Percentiles rank a stretch among this genome's conserved stretches.
Conservation (phyloP, 2,797 vertebrate species). For the Anas capensis region DNA sequence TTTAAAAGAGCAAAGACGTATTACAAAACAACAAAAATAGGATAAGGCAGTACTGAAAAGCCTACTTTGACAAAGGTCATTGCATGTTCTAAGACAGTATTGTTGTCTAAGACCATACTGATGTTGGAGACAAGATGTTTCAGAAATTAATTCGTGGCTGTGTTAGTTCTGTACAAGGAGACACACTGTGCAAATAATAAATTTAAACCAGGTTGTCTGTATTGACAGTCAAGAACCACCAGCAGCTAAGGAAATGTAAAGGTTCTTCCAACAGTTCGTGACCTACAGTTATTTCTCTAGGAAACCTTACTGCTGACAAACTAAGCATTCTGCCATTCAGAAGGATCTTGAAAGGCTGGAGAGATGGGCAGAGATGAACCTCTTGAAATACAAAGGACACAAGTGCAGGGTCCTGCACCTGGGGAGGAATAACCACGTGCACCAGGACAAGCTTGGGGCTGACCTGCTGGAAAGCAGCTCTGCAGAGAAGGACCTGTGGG, state of each 20-base stretch:
- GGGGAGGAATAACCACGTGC: too few relatives aligned
- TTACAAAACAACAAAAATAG: not conserved
- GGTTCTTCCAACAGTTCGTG: not conserved
- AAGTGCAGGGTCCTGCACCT: too few relatives aligned
- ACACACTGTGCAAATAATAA: slow-evolving; percentile 41
- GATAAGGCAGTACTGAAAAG: not conserved
- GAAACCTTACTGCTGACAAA: slow-evolving; percentile 49
- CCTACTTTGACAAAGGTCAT: not conserved
- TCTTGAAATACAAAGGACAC: too few relatives aligned
- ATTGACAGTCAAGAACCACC: slow-evolving; percentile 25
- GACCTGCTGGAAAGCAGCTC: too few relatives aligned
- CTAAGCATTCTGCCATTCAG: not conserved
- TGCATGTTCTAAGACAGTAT: slow-evolving; percentile 18
- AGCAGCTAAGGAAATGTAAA: slow-evolving; percentile 45
- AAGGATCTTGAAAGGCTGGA: too few relatives aligned
- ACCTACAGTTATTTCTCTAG: slow-evolving; percentile 26
- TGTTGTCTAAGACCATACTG: slow-evolving; percentile 30
- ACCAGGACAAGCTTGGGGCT: too few relatives aligned
- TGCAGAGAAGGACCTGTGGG: not conserved
- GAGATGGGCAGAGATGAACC: too few relatives aligned
- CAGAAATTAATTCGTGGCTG: slow-evolving; percentile 40
- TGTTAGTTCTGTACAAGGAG: slow-evolving; percentile 56
- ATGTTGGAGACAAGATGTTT: slow-evolving; percentile 49
- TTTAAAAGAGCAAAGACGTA: not conserved
- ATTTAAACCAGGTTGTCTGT: slow-evolving; percentile 23